Evolutionary conservation across 2,888 invertebrate genomes (phyloP).

Genomic region (Saturnia pavonia): DNA sequence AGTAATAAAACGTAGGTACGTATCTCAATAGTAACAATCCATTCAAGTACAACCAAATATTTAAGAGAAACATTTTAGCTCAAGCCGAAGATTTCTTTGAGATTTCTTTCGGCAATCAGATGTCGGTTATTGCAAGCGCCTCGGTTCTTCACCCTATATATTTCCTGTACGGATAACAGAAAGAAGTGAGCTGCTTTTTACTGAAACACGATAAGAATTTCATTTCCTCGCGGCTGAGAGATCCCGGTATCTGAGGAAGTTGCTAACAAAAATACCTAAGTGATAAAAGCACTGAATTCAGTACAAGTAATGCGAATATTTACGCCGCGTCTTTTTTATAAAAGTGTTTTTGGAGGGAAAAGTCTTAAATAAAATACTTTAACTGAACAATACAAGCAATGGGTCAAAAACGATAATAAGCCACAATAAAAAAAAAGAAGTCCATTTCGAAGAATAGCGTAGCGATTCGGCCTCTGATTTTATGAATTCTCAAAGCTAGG

Average conservation of each 20-base stretch:
- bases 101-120: constrained; percentile 73
- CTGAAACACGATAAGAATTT: constrained; percentile 80
- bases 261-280: constrained; percentile 77
- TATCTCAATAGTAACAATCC: constrained; percentile 24
- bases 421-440: constrained; percentile 42
- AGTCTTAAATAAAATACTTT: constrained; percentile 18
- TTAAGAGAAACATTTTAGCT: constrained; percentile 49
- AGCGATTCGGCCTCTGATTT: constrained; percentile 67
- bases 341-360: constrained; percentile 28
- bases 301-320: constrained; percentile 58
- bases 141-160: constrained; percentile 66
- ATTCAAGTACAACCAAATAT: constrained; percentile 42
- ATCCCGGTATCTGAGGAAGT: constrained; percentile 78
- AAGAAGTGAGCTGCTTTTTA: constrained; percentile 73
- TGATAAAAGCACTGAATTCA: constrained; percentile 75
- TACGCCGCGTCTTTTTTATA: constrained; percentile 44
- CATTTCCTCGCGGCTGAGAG: constrained; percentile 76
- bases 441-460: constrained; percentile 63
- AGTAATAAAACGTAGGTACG: neutral
- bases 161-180: constrained; percentile 77
- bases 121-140: constrained; percentile 63
- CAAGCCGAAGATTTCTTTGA: constrained; percentile 48
- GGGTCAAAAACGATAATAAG: constrained; percentile 35
- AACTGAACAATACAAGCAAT: constrained; percentile 6
- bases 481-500: constrained; percentile 79